Evolutionary conservation across 2,113 vertebrate species (phyloP), one percentile per base, ranked within the genome.

Genomic region (Arenaria interpres): DNA sequence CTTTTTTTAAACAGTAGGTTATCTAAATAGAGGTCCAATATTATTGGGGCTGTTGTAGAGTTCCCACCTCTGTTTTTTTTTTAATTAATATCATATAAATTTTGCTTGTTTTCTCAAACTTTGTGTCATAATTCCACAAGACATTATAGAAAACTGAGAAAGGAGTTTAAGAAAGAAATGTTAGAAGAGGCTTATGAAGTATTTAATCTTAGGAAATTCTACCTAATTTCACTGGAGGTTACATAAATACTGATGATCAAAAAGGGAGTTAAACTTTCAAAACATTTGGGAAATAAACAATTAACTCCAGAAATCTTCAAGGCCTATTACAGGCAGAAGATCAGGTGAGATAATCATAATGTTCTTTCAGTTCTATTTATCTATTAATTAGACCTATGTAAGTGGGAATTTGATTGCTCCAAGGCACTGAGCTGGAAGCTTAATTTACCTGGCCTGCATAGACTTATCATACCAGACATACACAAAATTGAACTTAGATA

Each of bases 341-440:
- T 92, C 53, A 69, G 63, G 67, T 88, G 67, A 90, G 91, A 86
- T 92, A 94, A 94, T 86, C n/a, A 92, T 41, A 45, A 90, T 54
- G 51, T 59, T 23, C 63, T 93, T 92, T 88, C 72, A 93, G 41
- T 92, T 85, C 79, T 93, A 93, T 96, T 94, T 97, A 73, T 92
- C 85, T 84, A 74, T 86, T 92, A 93, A 97, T 96, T 90, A 95
- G 41, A 81, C 59, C 35, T 62, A 32, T 62, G 59, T 33, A 76
- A 89, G 17, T 85, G 71, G 67, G 76, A 78, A 90, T 93, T 91
- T 91, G n/a, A 86, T 71, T 84, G 32, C 76, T 77, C 60, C 51
- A 74, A 86, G 48, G 32, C 54, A 62, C 32, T 24, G n/a, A 79
- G 50, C 17, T 93, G n/a, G 63, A 91, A 96, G 67, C 22, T 63